Evolutionary conservation across 2,797 vertebrate species (phyloP).

Genomic region (Anolis apletophallus): DNA sequence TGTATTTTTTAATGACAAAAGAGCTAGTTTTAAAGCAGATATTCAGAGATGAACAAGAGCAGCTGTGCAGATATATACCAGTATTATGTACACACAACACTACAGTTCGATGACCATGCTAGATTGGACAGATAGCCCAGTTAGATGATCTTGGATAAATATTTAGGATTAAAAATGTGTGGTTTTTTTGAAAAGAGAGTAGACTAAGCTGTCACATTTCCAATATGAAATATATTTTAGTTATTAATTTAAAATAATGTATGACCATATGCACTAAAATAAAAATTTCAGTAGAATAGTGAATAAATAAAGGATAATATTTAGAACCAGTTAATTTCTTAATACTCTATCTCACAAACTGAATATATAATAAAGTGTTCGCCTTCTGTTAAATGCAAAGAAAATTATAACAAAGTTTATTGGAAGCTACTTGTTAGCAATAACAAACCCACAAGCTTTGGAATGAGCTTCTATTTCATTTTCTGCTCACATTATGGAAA

Average conservation of each 20-base stretch:
- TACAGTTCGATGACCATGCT: background rate
- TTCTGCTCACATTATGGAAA: conserved; percentile 49
- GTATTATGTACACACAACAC: background rate
- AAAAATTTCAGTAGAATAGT: too few relatives aligned
- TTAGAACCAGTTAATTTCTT: background rate
- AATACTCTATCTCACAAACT: conserved; percentile 40
- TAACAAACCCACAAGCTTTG: conserved; percentile 52
- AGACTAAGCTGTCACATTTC: background rate
- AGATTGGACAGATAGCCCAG: too few relatives aligned
- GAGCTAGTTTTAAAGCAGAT: background rate
- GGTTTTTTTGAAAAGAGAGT: background rate
- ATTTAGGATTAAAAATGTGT: background rate
- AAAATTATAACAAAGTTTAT: conserved; percentile 32
- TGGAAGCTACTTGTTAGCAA: conserved; percentile 52
- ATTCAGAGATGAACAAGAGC: background rate
- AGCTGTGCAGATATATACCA: background rate
- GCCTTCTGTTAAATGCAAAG: background rate
- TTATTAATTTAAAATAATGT: background rate
- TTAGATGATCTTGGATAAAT: background rate
- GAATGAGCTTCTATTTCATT: conserved; percentile 62
- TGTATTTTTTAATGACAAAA: background rate
- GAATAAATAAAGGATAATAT: too few relatives aligned
- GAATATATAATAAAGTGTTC: accelerated
- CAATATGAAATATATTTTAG: background rate
- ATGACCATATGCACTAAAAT: background rate